Conservation (phyloP, 2,888 invertebrate genomes). For the Onchidella celtica region DNA sequence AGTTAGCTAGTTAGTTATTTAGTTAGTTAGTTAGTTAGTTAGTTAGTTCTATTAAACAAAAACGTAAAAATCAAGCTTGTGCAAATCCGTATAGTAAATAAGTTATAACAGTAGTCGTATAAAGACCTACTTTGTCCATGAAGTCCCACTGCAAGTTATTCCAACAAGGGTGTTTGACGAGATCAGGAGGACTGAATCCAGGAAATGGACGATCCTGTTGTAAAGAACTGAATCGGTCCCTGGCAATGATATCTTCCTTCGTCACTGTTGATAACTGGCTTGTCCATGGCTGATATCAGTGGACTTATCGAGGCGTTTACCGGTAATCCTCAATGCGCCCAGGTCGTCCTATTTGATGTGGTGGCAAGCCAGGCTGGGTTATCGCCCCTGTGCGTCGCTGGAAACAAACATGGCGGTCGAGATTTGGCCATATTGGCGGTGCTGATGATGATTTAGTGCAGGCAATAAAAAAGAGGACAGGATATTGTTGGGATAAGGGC, state of each 20-base stretch:
- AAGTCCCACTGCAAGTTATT: no score
- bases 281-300: conserved; percentile 26
- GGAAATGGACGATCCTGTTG: no score
- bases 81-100: no score
- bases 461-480: conserved; percentile 8
- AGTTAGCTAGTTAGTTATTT: no score
- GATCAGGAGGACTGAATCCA: no score
- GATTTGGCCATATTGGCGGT: neutral
- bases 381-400: conserved; percentile 17
- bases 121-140: no score
- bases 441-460: conserved; percentile 28
- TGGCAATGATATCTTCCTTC: neutral
- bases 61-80: no score
- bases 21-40: no score
- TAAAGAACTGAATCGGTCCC: no score
- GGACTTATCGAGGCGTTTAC: conserved; percentile 38
- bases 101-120: no score
- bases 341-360: conserved; percentile 36
- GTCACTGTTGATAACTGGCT: neutral
- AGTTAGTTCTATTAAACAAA: no score
- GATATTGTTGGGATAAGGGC: conserved; percentile 26
- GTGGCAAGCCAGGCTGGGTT: conserved; percentile 9
- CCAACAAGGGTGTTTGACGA: no score
- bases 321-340: conserved; percentile 8
- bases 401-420: conserved; percentile 36